A percentile compares a stretch with the other conserved stretches of the same genome.
Evolutionary conservation across 2,797 vertebrate genomes (phyloP).

Genomic region (Typhlichthys subterraneus): DNA sequence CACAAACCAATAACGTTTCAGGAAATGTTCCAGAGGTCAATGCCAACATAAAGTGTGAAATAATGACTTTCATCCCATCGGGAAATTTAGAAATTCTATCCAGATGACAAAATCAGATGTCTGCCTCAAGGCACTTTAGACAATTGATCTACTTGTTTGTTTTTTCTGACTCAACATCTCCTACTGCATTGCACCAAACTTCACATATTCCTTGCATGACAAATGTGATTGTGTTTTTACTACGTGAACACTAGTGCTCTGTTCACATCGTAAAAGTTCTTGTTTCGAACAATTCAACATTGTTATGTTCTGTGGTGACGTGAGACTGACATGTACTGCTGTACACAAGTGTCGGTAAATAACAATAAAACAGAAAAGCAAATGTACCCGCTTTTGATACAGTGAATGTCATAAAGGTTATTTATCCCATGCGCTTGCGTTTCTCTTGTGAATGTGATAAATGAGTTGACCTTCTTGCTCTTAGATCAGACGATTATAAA

Average conservation of each 20-base stretch:
- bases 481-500: slow-evolving; percentile 46
- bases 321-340: slow-evolving; percentile 15
- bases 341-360: slow-evolving; percentile 37
- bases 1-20: slow-evolving; percentile 73
- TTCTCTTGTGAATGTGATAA: slow-evolving; percentile 23
- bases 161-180: too few relatives aligned
- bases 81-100: slow-evolving; percentile 81
- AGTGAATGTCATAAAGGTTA: not conserved
- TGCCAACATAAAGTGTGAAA: slow-evolving; percentile 74
- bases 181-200: too few relatives aligned
- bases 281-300: slow-evolving; percentile 31
- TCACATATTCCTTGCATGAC: too few relatives aligned
- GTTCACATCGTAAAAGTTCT: slow-evolving; percentile 51
- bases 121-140: slow-evolving; percentile 59
- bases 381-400: too few relatives aligned
- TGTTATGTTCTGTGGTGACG: slow-evolving; percentile 31
- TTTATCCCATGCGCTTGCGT: not conserved
- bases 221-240: too few relatives aligned
- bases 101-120: slow-evolving; percentile 79
- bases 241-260: slow-evolving; percentile 59
- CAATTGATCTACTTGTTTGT: not conserved
- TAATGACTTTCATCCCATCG: slow-evolving; percentile 80
- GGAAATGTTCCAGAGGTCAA: slow-evolving; percentile 71
- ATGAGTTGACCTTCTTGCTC: slow-evolving; percentile 56
- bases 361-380: too few relatives aligned